Conservation (phyloP, 2,113 vertebrate genomes). For the Ctenodactylus gundi region DNA sequence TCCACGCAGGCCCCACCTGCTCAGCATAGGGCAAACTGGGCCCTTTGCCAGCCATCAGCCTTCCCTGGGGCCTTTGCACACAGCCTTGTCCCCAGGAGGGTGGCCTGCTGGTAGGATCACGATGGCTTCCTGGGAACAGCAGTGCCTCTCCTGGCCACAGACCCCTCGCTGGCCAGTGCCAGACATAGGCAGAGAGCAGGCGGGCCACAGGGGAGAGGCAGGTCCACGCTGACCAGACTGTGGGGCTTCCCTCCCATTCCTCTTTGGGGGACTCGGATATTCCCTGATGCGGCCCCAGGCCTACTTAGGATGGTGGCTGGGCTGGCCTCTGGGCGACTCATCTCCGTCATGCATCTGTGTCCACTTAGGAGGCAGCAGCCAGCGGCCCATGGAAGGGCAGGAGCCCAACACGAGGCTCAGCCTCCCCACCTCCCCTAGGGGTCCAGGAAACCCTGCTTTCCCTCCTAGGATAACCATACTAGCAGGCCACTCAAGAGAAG, state of each 20-base stretch:
- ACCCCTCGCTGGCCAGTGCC: background rate
- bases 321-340: no score
- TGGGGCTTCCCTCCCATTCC: no score
- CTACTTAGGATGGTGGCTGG: no score
- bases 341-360: no score
- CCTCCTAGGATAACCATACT: background rate
- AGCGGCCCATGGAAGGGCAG: no score
- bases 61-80: constrained; percentile 57
- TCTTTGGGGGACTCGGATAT: no score
- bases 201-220: background rate
- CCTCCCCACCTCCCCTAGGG: background rate
- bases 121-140: background rate
- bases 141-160: background rate
- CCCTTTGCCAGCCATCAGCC: background rate
- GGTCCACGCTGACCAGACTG: background rate
- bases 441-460: background rate
- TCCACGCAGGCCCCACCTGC: no score
- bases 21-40: constrained; percentile 61
- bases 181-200: background rate
- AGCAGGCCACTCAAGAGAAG: background rate
- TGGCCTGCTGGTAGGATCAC: background rate
- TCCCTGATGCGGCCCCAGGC: no score
- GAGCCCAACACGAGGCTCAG: no score
- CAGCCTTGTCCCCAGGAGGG: background rate
- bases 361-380: no score